These are phyloP conservation scores for Homalodisca vitripennis DNA, from an alignment of 1,140 invertebrate genomes.

Conservation along the genomic window DNA sequence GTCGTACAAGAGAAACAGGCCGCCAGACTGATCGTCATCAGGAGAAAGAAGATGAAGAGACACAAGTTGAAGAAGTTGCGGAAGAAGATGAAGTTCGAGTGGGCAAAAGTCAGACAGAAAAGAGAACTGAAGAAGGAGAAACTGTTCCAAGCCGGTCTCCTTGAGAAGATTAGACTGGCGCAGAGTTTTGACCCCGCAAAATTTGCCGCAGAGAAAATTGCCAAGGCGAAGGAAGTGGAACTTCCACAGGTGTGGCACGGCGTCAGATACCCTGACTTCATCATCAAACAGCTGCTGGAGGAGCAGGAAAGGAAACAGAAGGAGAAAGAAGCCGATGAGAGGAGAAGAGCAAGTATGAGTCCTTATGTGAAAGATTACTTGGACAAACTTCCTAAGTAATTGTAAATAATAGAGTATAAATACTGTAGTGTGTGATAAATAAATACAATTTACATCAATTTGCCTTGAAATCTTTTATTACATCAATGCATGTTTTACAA, in stretches of 20 bases:
- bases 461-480: too few relatives aligned
- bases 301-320: constrained; percentile 40
- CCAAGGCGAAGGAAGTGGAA: constrained; percentile 59
- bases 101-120: constrained; percentile 66
- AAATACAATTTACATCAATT: too few relatives aligned
- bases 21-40: constrained; percentile 70
- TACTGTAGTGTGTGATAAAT: too few relatives aligned
- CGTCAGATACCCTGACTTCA: constrained; percentile 60
- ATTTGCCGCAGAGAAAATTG: constrained; percentile 64
- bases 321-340: constrained; percentile 34
- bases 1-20: constrained; percentile 60
- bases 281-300: constrained; percentile 55
- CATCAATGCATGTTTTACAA: too few relatives aligned
- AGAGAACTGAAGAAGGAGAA: constrained; percentile 73
- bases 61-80: constrained; percentile 78
- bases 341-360: constrained; percentile 36
- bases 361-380: constrained; percentile 36
- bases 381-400: constrained; percentile 7
- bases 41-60: constrained; percentile 81
- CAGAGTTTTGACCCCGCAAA: constrained; percentile 71
- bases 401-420: too few relatives aligned
- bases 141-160: constrained; percentile 66
- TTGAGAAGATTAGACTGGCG: constrained; percentile 66
- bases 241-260: constrained; percentile 64
- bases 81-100: constrained; percentile 72